phyloP scores from a whole-genome alignment of 2,888 invertebrate species.

The Brachylomia viminalis region DNA sequence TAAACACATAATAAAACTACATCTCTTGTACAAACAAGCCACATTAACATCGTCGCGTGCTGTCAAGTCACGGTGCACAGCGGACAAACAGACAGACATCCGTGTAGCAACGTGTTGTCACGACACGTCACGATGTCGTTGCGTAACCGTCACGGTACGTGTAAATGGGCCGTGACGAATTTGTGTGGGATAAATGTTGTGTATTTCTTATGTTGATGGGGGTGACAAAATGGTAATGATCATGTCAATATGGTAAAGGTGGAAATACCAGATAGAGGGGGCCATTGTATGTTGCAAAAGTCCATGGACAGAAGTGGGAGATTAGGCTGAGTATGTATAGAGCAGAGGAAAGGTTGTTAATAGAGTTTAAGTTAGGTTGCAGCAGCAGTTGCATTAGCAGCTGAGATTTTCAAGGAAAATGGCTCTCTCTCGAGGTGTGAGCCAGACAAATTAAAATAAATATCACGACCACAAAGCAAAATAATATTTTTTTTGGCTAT shows the following conservation, averaged over 20 bases:
- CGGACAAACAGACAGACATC: slow-evolving; percentile 58
- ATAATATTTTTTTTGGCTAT: too few species aligned
- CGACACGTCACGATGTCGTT: slow-evolving; percentile 46
- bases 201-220: not conserved
- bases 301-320: not conserved
- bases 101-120: slow-evolving; percentile 57
- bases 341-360: not conserved
- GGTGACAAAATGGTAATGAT: not conserved
- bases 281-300: not conserved
- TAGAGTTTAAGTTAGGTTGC: not conserved
- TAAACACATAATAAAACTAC: slow-evolving; percentile 22
- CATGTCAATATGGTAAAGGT: not conserved
- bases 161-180: slow-evolving; percentile 42
- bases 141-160: slow-evolving; percentile 54
- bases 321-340: not conserved
- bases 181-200: slow-evolving; percentile 10
- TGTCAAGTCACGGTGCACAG: slow-evolving; percentile 54
- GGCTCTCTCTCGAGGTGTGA: not conserved
- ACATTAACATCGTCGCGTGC: slow-evolving; percentile 55
- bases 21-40: slow-evolving; percentile 25
- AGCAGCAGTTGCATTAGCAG: not conserved
- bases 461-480: too few species aligned
- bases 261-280: not conserved
- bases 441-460: not conserved
- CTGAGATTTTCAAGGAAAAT: not conserved